These are phyloP conservation scores for Ellobius talpinus DNA, from an alignment of 2,113 vertebrate species.

Conservation along the genomic window DNA sequence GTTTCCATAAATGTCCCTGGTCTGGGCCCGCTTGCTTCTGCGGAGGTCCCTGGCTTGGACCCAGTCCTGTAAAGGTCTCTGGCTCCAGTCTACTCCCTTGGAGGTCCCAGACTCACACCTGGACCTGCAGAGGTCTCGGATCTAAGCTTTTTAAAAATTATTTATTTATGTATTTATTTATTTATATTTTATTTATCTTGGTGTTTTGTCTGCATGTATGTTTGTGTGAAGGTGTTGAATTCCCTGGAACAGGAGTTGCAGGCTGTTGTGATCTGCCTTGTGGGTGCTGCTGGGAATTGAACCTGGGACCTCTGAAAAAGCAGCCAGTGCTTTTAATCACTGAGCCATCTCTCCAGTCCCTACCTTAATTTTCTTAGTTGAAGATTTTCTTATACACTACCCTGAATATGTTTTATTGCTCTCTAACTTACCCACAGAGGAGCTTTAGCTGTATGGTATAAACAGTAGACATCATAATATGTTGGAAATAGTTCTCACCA, in stretches of 20 bases:
- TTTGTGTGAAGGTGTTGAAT: neutral
- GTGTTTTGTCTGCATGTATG: neutral
- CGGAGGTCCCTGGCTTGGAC: too few relatives aligned
- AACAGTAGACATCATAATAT: neutral
- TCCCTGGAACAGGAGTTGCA: neutral
- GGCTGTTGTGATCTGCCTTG: neutral
- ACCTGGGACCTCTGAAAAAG: neutral
- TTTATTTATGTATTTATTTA: neutral
- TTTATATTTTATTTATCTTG: neutral
- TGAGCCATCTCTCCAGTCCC: neutral
- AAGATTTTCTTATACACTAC: neutral
- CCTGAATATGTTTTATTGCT: neutral
- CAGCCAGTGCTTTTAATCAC: neutral
- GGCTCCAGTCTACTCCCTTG: too few relatives aligned
- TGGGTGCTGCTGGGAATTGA: neutral
- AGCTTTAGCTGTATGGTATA: neutral
- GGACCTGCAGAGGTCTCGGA: too few relatives aligned
- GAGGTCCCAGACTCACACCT: too few relatives aligned
- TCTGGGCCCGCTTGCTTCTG: too few relatives aligned
- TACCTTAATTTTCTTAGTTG: slow-evolving; percentile 40
- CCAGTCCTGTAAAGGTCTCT: too few relatives aligned
- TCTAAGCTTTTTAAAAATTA: neutral
- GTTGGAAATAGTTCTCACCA: neutral
- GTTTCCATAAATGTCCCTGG: too few relatives aligned
- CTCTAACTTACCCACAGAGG: neutral